Conservation (phyloP, 2,888 invertebrate species). For the Phaonia tiefii region DNA sequence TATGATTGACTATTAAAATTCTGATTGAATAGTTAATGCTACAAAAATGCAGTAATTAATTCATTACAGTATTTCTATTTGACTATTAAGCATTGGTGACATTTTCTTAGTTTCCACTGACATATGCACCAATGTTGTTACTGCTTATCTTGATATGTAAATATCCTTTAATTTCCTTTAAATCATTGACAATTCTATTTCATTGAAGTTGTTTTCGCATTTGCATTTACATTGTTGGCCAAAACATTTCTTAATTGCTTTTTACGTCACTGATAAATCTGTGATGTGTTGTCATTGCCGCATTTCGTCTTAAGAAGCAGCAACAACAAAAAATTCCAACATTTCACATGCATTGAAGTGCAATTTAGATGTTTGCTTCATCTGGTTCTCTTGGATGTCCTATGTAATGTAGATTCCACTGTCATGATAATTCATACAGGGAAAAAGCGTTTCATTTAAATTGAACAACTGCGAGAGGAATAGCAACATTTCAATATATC, state of each 20-base stretch:
- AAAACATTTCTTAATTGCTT: slow-evolving; percentile 67
- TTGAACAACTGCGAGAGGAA: slow-evolving; percentile 18
- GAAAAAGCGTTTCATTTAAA: slow-evolving; percentile 38
- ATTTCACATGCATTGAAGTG: not conserved
- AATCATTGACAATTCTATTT: slow-evolving; percentile 51
- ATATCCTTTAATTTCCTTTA: slow-evolving; percentile 20
- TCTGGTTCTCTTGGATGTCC: too few species aligned
- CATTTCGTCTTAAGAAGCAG: not conserved
- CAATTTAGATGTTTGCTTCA: not conserved
- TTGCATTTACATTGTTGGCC: slow-evolving; percentile 21
- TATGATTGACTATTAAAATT: too few species aligned
- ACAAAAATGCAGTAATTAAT: too few species aligned
- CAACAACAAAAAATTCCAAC: slow-evolving; percentile 23
- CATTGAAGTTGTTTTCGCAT: slow-evolving; percentile 3
- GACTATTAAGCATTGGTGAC: too few species aligned
- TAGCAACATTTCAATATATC: slow-evolving; percentile 9
- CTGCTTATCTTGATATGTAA: slow-evolving; percentile 2
- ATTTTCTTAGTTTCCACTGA: too few species aligned
- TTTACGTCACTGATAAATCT: slow-evolving; percentile 63
- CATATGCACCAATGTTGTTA: too few species aligned
- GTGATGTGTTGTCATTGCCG: not conserved
- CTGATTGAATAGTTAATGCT: too few species aligned
- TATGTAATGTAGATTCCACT: slow-evolving; percentile 55
- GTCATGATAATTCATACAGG: slow-evolving; percentile 64
- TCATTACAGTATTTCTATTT: too few species aligned